Percentiles rank a stretch among this genome's conserved stretches.
phyloP scores from a whole-genome alignment of 2,113 vertebrate genomes.

The Seriola aureovittata region DNA sequence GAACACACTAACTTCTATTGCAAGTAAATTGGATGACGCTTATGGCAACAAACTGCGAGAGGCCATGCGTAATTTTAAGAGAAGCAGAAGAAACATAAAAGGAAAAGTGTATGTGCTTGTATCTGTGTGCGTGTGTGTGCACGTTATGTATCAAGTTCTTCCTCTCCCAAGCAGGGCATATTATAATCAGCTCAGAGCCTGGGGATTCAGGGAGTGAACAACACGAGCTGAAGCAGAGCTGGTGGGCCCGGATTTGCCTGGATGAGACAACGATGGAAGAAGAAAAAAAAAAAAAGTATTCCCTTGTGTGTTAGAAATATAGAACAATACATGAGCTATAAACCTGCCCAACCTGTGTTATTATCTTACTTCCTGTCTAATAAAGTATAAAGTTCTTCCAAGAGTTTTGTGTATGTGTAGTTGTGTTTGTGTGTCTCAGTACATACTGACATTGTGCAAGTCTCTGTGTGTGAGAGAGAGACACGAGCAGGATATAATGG shows the following conservation, averaged over 20 bases:
- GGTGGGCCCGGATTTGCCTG: slow-evolving; percentile 47
- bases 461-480: neutral
- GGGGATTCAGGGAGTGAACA: slow-evolving; percentile 57
- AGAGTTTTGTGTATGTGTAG: slow-evolving; percentile 5
- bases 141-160: slow-evolving; percentile 35
- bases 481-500: slow-evolving; percentile 29
- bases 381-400: slow-evolving; percentile 5
- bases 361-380: slow-evolving; percentile 27
- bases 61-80: slow-evolving; percentile 39
- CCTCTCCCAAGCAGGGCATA: slow-evolving; percentile 32
- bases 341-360: slow-evolving; percentile 18
- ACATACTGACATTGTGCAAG: slow-evolving; percentile 11
- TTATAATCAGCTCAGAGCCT: slow-evolving; percentile 60
- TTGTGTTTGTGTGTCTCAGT: slow-evolving; percentile 4
- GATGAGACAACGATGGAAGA: slow-evolving; percentile 37
- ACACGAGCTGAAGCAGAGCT: slow-evolving; percentile 45
- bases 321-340: slow-evolving; percentile 32
- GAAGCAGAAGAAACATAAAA: slow-evolving; percentile 54
- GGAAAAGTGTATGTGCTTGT: slow-evolving; percentile 31
- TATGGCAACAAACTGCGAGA: slow-evolving; percentile 40
- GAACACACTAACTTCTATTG: slow-evolving; percentile 6
- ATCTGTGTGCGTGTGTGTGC: neutral
- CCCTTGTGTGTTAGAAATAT: slow-evolving; percentile 28
- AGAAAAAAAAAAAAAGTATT: slow-evolving; percentile 13
- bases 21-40: slow-evolving; percentile 23